A percentile compares a stretch with the other conserved stretches of the same genome.
phyloP scores from a whole-genome alignment of 2,113 vertebrate genomes.

The Sturnira hondurensis region DNA sequence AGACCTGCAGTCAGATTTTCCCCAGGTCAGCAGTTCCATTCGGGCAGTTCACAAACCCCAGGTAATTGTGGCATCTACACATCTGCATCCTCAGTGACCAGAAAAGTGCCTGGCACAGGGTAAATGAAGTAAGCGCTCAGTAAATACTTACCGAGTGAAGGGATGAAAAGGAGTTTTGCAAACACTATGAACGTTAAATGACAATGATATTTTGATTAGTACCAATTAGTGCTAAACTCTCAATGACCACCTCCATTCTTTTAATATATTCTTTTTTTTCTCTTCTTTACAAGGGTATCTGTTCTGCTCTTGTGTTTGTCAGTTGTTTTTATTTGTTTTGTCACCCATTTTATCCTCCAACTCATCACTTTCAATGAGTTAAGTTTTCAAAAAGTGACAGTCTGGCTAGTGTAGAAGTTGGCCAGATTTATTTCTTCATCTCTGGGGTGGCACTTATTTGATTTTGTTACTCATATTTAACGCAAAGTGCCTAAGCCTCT shows the following conservation, averaged over 20 bases:
- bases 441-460: neutral
- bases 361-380: neutral
- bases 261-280: neutral
- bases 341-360: neutral
- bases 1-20: neutral
- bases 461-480: neutral
- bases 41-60: neutral
- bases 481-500: neutral
- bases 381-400: constrained; percentile 11
- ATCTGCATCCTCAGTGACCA: neutral
- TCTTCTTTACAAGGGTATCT: neutral
- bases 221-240: neutral
- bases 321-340: neutral
- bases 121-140: neutral
- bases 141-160: neutral
- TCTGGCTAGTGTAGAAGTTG: neutral
- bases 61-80: neutral
- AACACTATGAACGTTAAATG: neutral
- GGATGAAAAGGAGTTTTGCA: neutral
- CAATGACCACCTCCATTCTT: neutral
- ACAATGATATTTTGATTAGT: neutral
- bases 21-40: neutral
- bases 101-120: neutral
- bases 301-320: neutral
- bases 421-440: neutral